Evolutionary conservation across 2,113 vertebrate genomes (phyloP).

Genomic region (Archilochus colubris): DNA sequence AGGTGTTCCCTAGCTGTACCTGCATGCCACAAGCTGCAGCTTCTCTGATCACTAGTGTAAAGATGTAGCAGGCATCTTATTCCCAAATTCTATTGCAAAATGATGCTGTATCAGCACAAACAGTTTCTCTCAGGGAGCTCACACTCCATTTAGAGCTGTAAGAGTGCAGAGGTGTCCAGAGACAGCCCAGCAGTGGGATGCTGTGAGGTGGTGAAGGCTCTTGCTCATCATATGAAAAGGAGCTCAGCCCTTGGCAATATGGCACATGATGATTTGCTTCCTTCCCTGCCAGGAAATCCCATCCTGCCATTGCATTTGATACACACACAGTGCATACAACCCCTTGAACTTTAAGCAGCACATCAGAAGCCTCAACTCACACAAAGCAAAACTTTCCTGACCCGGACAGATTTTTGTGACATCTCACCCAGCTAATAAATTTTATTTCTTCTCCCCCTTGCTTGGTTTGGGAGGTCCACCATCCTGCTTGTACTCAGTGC

Average conservation of each 20-base stretch:
- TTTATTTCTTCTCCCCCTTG: neutral
- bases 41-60: neutral
- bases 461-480: neutral
- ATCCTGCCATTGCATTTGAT: neutral
- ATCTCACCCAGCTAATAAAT: neutral
- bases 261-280: neutral
- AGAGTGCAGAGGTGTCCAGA: neutral
- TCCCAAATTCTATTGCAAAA: neutral
- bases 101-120: neutral
- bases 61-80: neutral
- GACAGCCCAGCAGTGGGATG: neutral
- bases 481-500: neutral
- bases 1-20: neutral
- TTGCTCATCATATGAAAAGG: neutral
- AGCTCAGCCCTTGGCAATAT: neutral
- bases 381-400: neutral
- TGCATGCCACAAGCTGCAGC: neutral
- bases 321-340: rapidly evolving
- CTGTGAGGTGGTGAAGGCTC: neutral
- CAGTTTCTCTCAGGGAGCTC: neutral
- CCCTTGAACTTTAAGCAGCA: neutral
- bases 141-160: neutral
- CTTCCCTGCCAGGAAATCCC: neutral
- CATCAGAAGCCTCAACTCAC: neutral
- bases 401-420: neutral